Conservation (phyloP, 2,797 vertebrate species). For the Eulemur albifrons region DNA sequence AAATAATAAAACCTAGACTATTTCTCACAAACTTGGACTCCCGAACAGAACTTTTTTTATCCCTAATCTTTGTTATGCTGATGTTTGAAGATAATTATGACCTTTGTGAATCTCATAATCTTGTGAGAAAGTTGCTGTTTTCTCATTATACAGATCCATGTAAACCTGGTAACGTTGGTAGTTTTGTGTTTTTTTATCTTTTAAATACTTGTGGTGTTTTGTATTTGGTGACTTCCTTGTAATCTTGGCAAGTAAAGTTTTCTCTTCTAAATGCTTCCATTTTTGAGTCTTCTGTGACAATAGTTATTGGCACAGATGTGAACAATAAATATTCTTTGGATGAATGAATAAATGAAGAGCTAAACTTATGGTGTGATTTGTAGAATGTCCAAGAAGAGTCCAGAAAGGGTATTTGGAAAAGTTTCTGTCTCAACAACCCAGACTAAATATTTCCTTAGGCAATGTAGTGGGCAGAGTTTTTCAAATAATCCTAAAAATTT, state of each 20-base stretch:
- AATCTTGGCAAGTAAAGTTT: background rate
- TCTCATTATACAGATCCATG: background rate
- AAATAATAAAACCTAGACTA: background rate
- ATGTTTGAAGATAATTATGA: background rate
- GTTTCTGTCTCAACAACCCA: background rate
- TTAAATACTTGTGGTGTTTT: constrained; percentile 41
- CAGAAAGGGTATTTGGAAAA: constrained; percentile 48
- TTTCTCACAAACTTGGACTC: background rate
- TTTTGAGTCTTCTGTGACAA: constrained; percentile 30
- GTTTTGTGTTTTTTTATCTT: background rate
- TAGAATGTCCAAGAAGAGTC: background rate
- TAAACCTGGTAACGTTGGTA: background rate
- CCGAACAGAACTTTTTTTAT: constrained; percentile 23
- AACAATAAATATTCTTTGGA: constrained; percentile 39
- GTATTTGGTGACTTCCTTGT: background rate
- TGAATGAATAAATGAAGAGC: constrained; percentile 34
- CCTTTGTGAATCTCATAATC: background rate
- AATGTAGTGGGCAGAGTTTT: constrained; percentile 11
- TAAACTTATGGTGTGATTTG: background rate
- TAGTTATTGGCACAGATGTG: constrained; percentile 29
- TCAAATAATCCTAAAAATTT: background rate
- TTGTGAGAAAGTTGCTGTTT: constrained; percentile 15
- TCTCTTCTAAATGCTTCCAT: background rate
- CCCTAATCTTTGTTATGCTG: background rate
- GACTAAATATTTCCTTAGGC: background rate